phyloP scores from a whole-genome alignment of 2,797 vertebrate genomes.

The Rousettus madagascariensis region DNA sequence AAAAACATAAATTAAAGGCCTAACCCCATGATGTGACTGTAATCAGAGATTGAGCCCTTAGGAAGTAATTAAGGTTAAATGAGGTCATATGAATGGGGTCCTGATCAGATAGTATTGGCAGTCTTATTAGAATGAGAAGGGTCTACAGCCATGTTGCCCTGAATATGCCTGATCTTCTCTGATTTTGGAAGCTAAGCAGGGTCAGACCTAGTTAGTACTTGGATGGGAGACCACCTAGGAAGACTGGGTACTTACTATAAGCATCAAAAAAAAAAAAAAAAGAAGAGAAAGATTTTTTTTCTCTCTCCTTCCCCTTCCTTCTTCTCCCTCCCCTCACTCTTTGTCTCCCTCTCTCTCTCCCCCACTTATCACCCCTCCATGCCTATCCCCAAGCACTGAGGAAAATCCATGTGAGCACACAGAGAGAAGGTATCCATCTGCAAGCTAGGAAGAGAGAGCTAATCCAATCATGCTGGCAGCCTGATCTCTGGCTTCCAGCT shows the following conservation, averaged over 20 bases:
- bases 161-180: too few relatives aligned
- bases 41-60: not conserved
- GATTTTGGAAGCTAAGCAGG: too few relatives aligned
- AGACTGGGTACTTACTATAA: too few relatives aligned
- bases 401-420: not conserved
- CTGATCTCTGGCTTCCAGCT: not conserved
- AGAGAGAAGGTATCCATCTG: not conserved
- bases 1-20: not conserved
- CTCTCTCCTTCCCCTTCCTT: not conserved
- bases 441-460: not conserved
- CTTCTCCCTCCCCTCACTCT: not conserved
- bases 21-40: not conserved
- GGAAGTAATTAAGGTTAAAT: not conserved
- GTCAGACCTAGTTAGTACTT: too few relatives aligned
- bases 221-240: too few relatives aligned
- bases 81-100: not conserved
- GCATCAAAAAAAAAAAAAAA: too few relatives aligned
- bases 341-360: rapidly evolving
- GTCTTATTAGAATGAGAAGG: not conserved
- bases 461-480: not conserved
- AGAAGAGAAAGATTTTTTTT: not conserved
- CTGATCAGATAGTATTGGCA: not conserved
- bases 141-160: too few relatives aligned
- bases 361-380: too few relatives aligned
- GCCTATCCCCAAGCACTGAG: not conserved